Evolutionary conservation across 2,113 vertebrate species (phyloP), one percentile per base, ranked within the genome.

Genomic region (Numida meleagris): DNA sequence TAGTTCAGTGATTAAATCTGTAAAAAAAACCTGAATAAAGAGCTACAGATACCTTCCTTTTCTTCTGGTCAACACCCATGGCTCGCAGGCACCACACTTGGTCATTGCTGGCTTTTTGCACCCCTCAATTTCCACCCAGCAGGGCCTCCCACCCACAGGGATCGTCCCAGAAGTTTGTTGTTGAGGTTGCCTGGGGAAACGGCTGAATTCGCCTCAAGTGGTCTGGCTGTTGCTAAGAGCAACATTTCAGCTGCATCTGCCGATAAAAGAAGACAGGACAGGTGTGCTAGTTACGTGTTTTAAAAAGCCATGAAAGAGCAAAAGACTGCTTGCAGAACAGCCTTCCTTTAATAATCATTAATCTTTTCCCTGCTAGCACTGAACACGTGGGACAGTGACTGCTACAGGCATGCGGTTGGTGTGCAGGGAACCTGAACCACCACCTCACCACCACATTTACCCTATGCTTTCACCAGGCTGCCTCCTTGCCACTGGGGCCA

Each of bases 221-320:
- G 81, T 67, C 83, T 77, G 46, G n/a, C 61, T 33, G 93, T 96
- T 95, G 86, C 94, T 75, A 89, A 55, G 58, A 79, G 88, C 94
- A 97, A 95, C 86, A 53, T 40, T 34, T n/a, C 25, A 78, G 34
- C 50, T 58, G 62, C 57, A 33, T 61, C 61, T 46, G 83, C 66
- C 43, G 65, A 57, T 72, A 82, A 96, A 95, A 85, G 38, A 91
- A 94, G 57, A 72, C 75, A 89, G 71, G 57, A 72, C 75, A 89
- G 71, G 82, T 75, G 51, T 29, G 34, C 31, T 78, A 29, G 80
- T 46, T 85, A 40, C 57, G 61, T 89, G 36, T 46, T 88, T 86
- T 48, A 84, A 65, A 88, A 33, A 65, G 57, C 57, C 33, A 17
- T 33, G 31, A 48, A 58, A 62, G 38, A 55, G 70, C 50, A 24